Percentiles rank a stretch among this genome's conserved stretches.
Conservation (phyloP, 2,888 invertebrate species). For the Sceliomorpha sp. region DNA sequence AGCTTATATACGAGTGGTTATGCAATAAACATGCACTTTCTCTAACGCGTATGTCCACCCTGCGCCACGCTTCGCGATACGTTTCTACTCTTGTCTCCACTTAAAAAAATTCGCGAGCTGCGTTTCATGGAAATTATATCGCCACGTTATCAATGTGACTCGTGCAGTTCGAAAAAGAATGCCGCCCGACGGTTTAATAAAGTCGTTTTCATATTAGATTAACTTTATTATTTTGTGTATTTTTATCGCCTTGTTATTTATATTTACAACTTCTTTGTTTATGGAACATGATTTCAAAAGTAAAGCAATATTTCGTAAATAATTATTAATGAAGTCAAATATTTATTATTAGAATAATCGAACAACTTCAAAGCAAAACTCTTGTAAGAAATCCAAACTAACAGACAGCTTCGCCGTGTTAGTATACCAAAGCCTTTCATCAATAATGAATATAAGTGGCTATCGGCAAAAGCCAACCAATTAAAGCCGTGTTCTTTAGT, state of each 20-base stretch:
- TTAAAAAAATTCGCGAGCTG: conserved; percentile 21
- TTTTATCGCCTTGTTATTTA: too few species aligned
- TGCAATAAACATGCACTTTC: conserved; percentile 64
- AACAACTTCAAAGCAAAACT: not conserved
- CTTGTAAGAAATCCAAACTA: conserved; percentile 19
- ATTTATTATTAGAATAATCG: conserved; percentile 12
- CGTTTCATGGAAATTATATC: not conserved
- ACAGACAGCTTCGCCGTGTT: conserved; percentile 19
- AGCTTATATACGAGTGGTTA: conserved; percentile 58
- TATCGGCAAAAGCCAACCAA: conserved; percentile 46
- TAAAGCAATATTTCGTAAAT: too few species aligned
- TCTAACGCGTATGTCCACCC: conserved; percentile 60
- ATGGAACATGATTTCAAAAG: too few species aligned
- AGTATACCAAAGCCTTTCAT: conserved; percentile 25
- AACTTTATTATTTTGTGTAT: too few species aligned
- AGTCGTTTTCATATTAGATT: too few species aligned
- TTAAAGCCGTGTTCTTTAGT: conserved; percentile 47
- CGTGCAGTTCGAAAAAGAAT: too few species aligned
- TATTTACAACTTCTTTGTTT: too few species aligned
- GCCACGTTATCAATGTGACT: too few species aligned
- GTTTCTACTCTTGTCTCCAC: conserved; percentile 32
- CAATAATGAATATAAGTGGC: conserved; percentile 49
- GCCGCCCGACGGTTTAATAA: too few species aligned
- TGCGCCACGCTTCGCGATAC: conserved; percentile 29
- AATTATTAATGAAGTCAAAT: not conserved